Percentiles rank a stretch among this genome's conserved stretches.
Evolutionary conservation across 2,113 vertebrate species (phyloP).

Genomic region (Microcebus jonahi): DNA sequence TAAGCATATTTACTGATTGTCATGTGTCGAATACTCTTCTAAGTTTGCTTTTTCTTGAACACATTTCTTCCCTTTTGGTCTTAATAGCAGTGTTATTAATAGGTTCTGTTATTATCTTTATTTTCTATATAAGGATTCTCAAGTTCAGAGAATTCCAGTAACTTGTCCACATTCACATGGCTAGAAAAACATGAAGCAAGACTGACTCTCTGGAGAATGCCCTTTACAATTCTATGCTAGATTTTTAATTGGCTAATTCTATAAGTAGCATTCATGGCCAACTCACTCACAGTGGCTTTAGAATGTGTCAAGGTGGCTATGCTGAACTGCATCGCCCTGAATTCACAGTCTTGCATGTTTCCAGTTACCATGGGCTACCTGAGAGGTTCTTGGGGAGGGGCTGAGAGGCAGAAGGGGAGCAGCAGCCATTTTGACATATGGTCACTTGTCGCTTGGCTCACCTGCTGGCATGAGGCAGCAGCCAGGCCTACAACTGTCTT

Average conservation of each 20-base stretch:
- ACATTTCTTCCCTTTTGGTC: neutral
- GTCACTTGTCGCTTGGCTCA: neutral
- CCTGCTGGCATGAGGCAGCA: neutral
- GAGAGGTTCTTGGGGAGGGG: neutral
- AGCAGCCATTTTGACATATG: neutral
- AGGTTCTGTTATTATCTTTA: neutral
- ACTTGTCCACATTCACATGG: neutral
- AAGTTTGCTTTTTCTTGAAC: neutral
- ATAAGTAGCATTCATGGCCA: neutral
- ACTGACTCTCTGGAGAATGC: neutral
- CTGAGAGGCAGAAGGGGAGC: neutral
- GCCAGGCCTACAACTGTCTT: rapidly evolving
- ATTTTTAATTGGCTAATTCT: neutral
- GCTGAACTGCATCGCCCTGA: too few relatives aligned
- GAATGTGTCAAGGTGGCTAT: neutral
- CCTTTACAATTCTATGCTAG: neutral
- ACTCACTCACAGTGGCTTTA: neutral
- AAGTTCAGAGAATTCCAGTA: neutral
- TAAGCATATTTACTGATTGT: neutral
- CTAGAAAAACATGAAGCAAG: neutral
- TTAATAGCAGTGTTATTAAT: neutral
- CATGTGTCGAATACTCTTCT: neutral
- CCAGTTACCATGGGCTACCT: neutral
- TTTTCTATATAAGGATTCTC: neutral
- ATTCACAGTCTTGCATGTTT: neutral